phyloP scores from a whole-genome alignment of 1,140 invertebrate genomes.

The Conopomorpha cramerella region DNA sequence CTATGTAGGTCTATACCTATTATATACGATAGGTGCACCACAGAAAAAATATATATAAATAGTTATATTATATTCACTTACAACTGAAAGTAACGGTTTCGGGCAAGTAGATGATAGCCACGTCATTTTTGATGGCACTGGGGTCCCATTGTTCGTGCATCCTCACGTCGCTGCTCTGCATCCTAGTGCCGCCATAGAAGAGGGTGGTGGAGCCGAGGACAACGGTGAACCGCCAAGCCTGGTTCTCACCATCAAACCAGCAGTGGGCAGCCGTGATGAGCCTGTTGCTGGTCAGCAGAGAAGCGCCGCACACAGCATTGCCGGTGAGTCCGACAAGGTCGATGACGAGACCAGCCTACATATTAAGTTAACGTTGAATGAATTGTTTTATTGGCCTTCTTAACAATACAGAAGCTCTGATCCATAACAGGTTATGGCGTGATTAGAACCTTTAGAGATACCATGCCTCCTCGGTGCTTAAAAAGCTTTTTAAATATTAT shows the following conservation, averaged over 20 bases:
- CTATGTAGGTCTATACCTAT: too few relatives aligned
- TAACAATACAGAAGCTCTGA: too few relatives aligned
- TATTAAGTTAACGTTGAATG: too few relatives aligned
- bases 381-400: too few relatives aligned
- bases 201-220: background rate
- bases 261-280: slow-evolving; percentile 27
- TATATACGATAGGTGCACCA: too few relatives aligned
- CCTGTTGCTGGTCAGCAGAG: slow-evolving; percentile 10
- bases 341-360: slow-evolving; percentile 21
- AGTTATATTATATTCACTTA: too few relatives aligned
- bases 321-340: slow-evolving; percentile 4
- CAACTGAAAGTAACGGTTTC: too few relatives aligned
- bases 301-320: slow-evolving; percentile 16
- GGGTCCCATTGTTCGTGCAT: background rate
- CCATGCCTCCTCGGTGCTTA: too few relatives aligned
- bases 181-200: background rate
- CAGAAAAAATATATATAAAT: too few relatives aligned
- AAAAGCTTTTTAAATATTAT: too few relatives aligned
- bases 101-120: background rate
- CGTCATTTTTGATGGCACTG: background rate
- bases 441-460: too few relatives aligned
- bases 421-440: too few relatives aligned
- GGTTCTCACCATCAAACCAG: slow-evolving; percentile 18
- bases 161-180: background rate
- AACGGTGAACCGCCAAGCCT: background rate